Percentiles rank a stretch among this genome's conserved stretches.
Conservation (phyloP, 2,113 vertebrate species). For the Cebus imitator region DNA sequence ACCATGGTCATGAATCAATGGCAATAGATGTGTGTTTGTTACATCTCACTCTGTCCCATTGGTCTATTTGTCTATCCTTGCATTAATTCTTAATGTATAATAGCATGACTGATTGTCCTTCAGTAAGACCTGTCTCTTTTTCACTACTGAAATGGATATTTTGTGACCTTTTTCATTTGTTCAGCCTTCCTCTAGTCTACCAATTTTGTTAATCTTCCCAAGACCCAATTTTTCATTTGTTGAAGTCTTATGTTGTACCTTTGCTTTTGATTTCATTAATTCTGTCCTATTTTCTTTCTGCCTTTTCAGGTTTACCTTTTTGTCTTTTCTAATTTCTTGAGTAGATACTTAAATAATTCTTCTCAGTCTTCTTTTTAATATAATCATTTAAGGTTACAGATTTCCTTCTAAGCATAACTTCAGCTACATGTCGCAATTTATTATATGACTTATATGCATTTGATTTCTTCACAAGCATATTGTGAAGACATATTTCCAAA, state of each 20-base stretch:
- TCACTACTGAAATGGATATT: neutral
- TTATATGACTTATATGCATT: neutral
- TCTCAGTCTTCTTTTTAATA: neutral
- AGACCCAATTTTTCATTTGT: neutral
- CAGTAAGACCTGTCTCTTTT: neutral
- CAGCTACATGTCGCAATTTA: neutral
- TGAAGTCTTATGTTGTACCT: neutral
- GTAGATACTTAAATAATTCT: neutral
- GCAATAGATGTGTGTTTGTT: neutral
- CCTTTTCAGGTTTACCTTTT: neutral
- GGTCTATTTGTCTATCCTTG: neutral
- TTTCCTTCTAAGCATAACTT: neutral
- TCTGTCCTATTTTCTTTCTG: neutral
- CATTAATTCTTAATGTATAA: neutral
- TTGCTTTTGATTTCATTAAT: slow-evolving; percentile 15
- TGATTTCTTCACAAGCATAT: neutral
- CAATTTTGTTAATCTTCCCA: neutral
- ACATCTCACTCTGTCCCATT: neutral
- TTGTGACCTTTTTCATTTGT: neutral
- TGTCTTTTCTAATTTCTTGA: neutral
- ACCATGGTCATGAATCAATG: neutral
- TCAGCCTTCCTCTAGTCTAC: neutral
- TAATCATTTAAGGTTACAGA: neutral
- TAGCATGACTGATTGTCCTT: neutral
- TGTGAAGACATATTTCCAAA: neutral